These are phyloP conservation scores for Lontra canadensis DNA, from an alignment of 2,113 vertebrate genomes.

Conservation along the genomic window DNA sequence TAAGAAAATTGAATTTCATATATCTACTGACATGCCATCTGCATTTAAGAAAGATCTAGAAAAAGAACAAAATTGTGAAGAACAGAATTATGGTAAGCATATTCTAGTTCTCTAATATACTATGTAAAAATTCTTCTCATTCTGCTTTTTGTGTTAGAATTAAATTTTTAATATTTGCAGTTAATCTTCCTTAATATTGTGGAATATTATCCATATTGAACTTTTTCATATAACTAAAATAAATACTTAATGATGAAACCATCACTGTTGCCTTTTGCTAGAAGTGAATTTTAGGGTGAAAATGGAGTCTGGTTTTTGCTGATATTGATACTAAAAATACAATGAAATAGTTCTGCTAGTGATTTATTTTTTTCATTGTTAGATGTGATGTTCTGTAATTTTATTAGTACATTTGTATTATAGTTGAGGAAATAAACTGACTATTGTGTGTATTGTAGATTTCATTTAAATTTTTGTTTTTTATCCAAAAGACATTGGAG, in stretches of 20 bases:
- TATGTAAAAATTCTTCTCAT: neutral
- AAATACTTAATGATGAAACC: neutral
- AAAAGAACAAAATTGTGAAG: slow-evolving; percentile 77
- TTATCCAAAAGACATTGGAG: neutral
- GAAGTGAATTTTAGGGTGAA: neutral
- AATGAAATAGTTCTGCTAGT: neutral
- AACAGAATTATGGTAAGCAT: slow-evolving; percentile 81
- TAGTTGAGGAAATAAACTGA: neutral
- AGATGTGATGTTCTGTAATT: neutral
- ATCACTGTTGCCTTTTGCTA: neutral
- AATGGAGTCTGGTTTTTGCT: neutral
- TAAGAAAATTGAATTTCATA: slow-evolving; percentile 96
- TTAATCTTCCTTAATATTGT: neutral
- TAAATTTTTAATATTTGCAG: neutral
- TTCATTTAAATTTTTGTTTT: neutral
- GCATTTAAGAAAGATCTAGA: slow-evolving; percentile 83
- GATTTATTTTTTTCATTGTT: slow-evolving; percentile 10
- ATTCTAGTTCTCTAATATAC: neutral
- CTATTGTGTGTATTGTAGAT: neutral
- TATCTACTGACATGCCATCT: slow-evolving; percentile 87
- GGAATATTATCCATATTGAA: neutral
- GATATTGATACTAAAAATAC: neutral
- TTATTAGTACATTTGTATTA: neutral
- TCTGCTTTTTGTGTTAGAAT: neutral
- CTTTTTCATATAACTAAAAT: neutral